Conservation (phyloP, 2,113 vertebrate species). For the Dasypus novemcinctus region DNA sequence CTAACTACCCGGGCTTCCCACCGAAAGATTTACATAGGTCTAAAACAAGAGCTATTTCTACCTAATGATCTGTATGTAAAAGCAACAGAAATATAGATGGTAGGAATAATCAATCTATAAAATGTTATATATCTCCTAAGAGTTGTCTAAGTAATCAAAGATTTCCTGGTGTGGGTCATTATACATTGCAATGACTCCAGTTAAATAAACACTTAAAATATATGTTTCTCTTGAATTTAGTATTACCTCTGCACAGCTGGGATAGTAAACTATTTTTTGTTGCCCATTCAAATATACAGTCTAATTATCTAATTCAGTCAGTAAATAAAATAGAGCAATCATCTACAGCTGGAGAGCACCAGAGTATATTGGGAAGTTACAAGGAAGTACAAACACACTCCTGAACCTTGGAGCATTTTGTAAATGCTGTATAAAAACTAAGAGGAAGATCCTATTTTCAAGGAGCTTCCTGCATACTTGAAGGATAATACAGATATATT, state of each 20-base stretch:
- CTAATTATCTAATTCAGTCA: conserved; percentile 60
- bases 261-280: conserved; percentile 56
- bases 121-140: conserved; percentile 31
- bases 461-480: neutral
- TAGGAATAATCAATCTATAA: conserved; percentile 53
- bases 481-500: neutral
- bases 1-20: neutral
- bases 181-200: neutral
- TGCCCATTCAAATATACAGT: conserved; percentile 58
- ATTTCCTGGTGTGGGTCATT: conserved; percentile 36
- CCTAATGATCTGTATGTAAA: conserved; percentile 60
- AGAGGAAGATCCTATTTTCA: neutral
- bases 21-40: conserved; percentile 58
- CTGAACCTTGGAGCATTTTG: neutral
- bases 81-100: conserved; percentile 64
- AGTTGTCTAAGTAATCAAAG: conserved; percentile 38
- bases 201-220: conserved; percentile 71
- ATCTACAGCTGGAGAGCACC: neutral
- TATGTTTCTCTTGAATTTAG: conserved; percentile 60
- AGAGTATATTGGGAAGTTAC: neutral
- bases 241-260: conserved; percentile 32
- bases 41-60: conserved; percentile 57
- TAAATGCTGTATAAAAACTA: fast-evolving
- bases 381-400: neutral
- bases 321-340: conserved; percentile 60